phyloP scores from a whole-genome alignment of 2,888 invertebrate species.

The Eilema sororculum region DNA sequence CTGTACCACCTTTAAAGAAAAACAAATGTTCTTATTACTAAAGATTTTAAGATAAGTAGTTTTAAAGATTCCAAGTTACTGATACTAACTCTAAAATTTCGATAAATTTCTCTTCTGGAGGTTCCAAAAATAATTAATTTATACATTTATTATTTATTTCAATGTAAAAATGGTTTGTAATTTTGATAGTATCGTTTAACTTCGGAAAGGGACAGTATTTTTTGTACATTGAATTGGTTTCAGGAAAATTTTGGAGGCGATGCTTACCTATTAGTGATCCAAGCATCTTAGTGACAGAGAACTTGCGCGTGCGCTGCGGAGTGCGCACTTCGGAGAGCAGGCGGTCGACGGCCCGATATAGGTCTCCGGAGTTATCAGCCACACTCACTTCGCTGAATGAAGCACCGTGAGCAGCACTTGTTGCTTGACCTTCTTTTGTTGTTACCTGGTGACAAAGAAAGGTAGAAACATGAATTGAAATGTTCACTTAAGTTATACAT shows the following conservation, averaged over 20 bases:
- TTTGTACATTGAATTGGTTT: no score
- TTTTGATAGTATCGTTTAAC: no score
- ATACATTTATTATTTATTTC: no score
- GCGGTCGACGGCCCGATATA: conserved; percentile 91
- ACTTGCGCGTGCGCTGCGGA: conserved; percentile 89
- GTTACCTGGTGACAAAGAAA: conserved; percentile 85
- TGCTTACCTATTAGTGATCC: conserved; percentile 89
- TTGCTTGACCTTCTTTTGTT: conserved; percentile 90
- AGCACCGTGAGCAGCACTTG: conserved; percentile 89
- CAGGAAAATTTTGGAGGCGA: not conserved
- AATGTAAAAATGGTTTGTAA: no score
- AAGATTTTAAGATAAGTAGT: no score
- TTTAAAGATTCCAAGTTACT: no score
- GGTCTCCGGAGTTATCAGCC: conserved; percentile 91
- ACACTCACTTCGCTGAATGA: conserved; percentile 94
- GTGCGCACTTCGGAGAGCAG: conserved; percentile 89
- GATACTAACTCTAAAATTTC: no score
- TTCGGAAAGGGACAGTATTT: no score
- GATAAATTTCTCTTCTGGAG: no score
- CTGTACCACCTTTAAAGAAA: conserved; percentile 69
- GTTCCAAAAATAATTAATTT: no score
- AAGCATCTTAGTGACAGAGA: conserved; percentile 93
- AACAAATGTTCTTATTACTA: not conserved
- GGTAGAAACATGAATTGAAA: conserved; percentile 9
- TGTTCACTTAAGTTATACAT: not conserved